phyloP scores from a whole-genome alignment of 2,888 invertebrate species.

The Erannis defoliaria region DNA sequence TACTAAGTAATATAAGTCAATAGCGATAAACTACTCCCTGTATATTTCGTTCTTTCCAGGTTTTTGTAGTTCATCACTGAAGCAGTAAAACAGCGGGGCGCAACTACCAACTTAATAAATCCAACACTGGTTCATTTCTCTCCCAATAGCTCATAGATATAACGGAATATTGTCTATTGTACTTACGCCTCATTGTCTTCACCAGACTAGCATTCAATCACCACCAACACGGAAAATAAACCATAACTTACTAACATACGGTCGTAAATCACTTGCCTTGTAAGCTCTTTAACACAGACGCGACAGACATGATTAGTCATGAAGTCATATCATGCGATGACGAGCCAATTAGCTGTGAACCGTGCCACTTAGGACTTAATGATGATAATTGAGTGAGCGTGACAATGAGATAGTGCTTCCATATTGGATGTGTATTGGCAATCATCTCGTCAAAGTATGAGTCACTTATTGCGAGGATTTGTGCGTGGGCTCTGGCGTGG shows the following conservation, averaged over 20 bases:
- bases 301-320: conserved; percentile 53
- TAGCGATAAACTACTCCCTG: not conserved
- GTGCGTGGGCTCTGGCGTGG: conserved; percentile 36
- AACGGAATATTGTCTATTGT: conserved; percentile 65
- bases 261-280: conserved; percentile 18
- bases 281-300: conserved; percentile 64
- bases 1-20: too few species aligned
- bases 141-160: conserved; percentile 55
- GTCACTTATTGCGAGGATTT: conserved; percentile 67
- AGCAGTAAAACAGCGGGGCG: not conserved
- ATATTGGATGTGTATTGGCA: conserved; percentile 55
- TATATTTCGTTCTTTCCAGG: not conserved
- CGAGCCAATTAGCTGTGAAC: conserved; percentile 55
- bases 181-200: conserved; percentile 62
- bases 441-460: conserved; percentile 69
- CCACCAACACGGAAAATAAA: conserved; percentile 45
- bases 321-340: conserved; percentile 54
- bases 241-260: conserved; percentile 18
- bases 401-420: conserved; percentile 47
- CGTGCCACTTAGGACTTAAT: conserved; percentile 45
- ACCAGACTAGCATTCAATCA: conserved; percentile 46
- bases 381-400: conserved; percentile 53
- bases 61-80: not conserved
- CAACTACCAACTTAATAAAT: conserved; percentile 29
- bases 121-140: conserved; percentile 37